phyloP scores from a whole-genome alignment of 2,113 vertebrate species.

The Cynopterus brachyotis region DNA sequence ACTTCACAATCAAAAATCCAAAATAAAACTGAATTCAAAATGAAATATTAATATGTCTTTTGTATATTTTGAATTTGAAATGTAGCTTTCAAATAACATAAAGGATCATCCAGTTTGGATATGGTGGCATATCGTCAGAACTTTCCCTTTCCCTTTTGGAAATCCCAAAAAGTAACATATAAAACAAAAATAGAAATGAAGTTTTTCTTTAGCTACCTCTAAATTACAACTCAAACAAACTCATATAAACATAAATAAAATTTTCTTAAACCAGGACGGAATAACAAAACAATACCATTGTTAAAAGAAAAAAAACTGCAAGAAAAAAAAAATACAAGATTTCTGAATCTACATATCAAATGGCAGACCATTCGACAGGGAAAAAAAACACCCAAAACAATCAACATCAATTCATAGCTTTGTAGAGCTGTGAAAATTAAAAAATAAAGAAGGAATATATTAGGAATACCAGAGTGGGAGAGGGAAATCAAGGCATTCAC shows the following conservation, averaged over 20 bases:
- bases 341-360: not conserved
- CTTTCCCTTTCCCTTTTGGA: not conserved
- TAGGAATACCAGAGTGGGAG: not conserved
- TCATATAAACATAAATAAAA: not conserved
- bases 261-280: not conserved
- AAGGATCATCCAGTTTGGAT: not conserved
- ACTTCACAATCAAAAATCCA: not conserved
- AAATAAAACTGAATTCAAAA: conserved; percentile 13
- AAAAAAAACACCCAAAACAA: not conserved
- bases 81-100: not conserved
- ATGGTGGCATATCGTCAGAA: not conserved
- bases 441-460: not conserved
- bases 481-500: not conserved
- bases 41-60: not conserved
- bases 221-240: not conserved
- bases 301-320: not conserved
- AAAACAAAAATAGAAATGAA: not conserved
- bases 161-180: not conserved
- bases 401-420: not conserved
- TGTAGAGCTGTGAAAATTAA: not conserved
- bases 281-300: not conserved
- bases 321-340: not conserved
- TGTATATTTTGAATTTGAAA: conserved; percentile 17
- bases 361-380: not conserved
- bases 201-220: not conserved